A percentile compares a stretch with the other conserved stretches of the same genome.
Conservation (phyloP, 2,888 invertebrate species). For the Epinotia bilunana region DNA sequence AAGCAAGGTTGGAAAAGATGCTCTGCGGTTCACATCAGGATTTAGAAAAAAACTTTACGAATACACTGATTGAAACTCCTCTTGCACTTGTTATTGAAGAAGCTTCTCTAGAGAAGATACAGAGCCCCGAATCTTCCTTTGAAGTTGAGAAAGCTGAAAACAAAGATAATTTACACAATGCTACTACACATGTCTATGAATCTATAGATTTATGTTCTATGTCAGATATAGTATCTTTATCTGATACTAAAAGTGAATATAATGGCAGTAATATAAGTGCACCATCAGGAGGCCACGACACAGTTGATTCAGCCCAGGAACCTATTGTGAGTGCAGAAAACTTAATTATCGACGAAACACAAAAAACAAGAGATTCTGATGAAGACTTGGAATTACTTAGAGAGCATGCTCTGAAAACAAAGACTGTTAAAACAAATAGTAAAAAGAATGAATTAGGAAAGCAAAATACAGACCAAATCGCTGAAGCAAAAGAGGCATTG, state of each 20-base stretch:
- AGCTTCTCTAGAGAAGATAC: not conserved
- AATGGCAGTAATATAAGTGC: slow-evolving; percentile 22
- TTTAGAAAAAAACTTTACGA: slow-evolving; percentile 45
- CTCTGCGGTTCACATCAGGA: slow-evolving; percentile 57
- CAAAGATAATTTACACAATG: slow-evolving; percentile 45
- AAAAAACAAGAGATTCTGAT: slow-evolving; percentile 68
- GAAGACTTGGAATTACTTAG: slow-evolving; percentile 77
- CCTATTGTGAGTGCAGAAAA: slow-evolving; percentile 39
- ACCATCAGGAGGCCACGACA: slow-evolving; percentile 45
- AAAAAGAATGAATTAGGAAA: slow-evolving; percentile 45
- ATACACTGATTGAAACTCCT: slow-evolving; percentile 48
- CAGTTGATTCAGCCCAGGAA: slow-evolving; percentile 54
- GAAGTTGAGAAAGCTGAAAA: slow-evolving; percentile 42
- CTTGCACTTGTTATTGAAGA: slow-evolving; percentile 14
- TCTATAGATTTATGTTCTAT: slow-evolving; percentile 62
- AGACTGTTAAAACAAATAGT: slow-evolving; percentile 60
- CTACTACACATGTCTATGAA: slow-evolving; percentile 48
- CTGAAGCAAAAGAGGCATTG: slow-evolving; percentile 47
- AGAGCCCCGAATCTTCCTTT: slow-evolving; percentile 1
- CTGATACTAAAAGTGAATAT: slow-evolving; percentile 50
- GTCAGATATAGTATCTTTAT: slow-evolving; percentile 55
- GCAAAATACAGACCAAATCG: slow-evolving; percentile 45
- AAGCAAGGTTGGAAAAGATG: slow-evolving; percentile 75
- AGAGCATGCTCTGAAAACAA: slow-evolving; percentile 77
- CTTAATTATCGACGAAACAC: slow-evolving; percentile 46